Percentiles rank a stretch among this genome's conserved stretches.
phyloP scores from a whole-genome alignment of 2,888 invertebrate species.

The Priocnemis perturbator region DNA sequence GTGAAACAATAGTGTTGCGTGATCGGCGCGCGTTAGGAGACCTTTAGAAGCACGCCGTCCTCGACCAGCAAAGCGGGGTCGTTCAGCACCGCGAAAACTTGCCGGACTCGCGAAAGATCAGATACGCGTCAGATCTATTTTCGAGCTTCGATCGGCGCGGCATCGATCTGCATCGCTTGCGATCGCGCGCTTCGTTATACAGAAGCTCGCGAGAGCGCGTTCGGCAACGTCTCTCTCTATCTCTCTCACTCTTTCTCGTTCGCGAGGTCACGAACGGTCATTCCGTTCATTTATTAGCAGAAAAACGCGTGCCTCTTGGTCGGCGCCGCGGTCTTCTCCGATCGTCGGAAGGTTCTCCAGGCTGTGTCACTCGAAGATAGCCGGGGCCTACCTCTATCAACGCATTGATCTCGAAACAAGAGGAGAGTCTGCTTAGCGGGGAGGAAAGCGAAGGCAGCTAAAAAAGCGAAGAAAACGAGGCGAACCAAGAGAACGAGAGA shows the following conservation, averaged over 20 bases:
- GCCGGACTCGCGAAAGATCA: neutral
- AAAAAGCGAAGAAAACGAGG: neutral
- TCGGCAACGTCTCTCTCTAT: no score
- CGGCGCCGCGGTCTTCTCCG: neutral
- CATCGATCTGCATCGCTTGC: constrained; percentile 1
- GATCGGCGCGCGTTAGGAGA: no score
- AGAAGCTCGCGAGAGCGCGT: no score
- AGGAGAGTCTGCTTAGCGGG: constrained; percentile 5
- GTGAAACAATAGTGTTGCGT: no score
- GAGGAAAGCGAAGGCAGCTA: neutral
- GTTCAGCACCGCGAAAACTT: neutral
- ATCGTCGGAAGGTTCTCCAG: neutral
- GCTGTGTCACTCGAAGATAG: constrained; percentile 32
- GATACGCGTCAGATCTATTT: constrained; percentile 7
- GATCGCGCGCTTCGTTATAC: no score
- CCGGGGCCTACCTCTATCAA: constrained; percentile 34
- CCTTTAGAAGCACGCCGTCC: no score
- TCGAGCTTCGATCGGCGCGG: constrained; percentile 3
- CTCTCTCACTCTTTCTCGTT: no score
- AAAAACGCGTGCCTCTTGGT: neutral
- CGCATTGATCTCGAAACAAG: constrained; percentile 36
- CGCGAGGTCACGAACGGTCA: no score
- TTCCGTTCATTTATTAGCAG: no score
- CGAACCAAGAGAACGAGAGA: constrained; percentile 1
- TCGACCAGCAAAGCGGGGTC: no score